These are phyloP conservation scores for Macroteleia sp. DNA, from an alignment of 2,888 invertebrate genomes.

Conservation along the genomic window DNA sequence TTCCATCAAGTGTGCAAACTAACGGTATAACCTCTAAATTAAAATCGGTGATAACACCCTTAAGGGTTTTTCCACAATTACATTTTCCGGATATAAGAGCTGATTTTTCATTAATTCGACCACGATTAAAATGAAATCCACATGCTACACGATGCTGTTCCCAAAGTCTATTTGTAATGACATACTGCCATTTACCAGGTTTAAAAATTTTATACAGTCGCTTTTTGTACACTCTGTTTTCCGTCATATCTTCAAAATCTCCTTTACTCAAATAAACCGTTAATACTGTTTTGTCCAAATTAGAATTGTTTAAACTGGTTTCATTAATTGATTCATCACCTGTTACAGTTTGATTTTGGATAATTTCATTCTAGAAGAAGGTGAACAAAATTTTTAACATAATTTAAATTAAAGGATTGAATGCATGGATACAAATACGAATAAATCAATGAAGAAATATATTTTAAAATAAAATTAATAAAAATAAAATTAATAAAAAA, in stretches of 20 bases:
- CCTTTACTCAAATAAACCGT: not conserved
- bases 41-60: not conserved
- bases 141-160: not conserved
- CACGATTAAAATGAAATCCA: not conserved
- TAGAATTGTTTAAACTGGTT: too few species aligned
- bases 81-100: not conserved
- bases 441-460: too few species aligned
- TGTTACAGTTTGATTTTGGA: too few species aligned
- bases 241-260: not conserved
- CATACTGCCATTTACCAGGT: slow-evolving; percentile 1
- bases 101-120: not conserved
- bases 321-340: too few species aligned
- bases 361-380: too few species aligned
- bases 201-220: not conserved
- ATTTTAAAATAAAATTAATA: not conserved
- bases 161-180: not conserved
- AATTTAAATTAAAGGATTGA: too few species aligned
- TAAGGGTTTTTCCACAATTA: not conserved
- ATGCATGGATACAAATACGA: too few species aligned
- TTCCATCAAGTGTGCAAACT: not conserved
- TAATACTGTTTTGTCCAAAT: too few species aligned
- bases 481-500: not conserved
- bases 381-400: too few species aligned
- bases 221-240: not conserved
- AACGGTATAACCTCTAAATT: not conserved